Conservation (phyloP, 2,888 invertebrate genomes). For the Scrobipalpa atriplicella region DNA sequence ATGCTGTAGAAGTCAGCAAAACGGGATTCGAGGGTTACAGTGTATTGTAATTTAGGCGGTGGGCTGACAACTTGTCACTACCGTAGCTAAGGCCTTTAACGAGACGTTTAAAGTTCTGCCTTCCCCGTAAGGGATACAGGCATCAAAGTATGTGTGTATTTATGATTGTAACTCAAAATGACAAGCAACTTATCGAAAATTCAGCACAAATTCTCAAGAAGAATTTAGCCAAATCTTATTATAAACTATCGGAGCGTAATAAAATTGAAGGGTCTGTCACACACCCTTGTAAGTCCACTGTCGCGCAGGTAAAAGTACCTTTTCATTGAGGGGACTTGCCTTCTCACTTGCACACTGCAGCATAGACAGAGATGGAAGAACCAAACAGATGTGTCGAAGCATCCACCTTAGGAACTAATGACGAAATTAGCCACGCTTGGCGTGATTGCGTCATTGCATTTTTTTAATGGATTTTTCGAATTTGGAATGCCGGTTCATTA, state of each 20-base stretch:
- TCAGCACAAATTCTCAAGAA: slow-evolving; percentile 17
- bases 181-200: neutral
- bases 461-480: slow-evolving; percentile 19
- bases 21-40: no score
- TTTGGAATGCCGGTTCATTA: slow-evolving; percentile 23
- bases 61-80: no score
- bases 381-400: slow-evolving; percentile 59
- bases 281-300: slow-evolving; percentile 69
- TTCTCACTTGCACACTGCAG: slow-evolving; percentile 70
- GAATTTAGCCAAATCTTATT: slow-evolving; percentile 43
- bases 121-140: neutral
- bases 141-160: neutral
- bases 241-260: slow-evolving; percentile 50
- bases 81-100: no score
- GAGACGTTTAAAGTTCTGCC: no score
- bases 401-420: slow-evolving; percentile 47
- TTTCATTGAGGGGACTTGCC: slow-evolving; percentile 59
- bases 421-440: slow-evolving; percentile 20
- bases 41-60: no score
- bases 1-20: no score
- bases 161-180: neutral
- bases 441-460: slow-evolving; percentile 21
- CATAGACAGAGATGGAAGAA: slow-evolving; percentile 49
- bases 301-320: slow-evolving; percentile 77
- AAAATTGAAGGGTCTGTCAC: slow-evolving; percentile 57